Evolutionary conservation across 2,797 vertebrate species (phyloP), one percentile per base, ranked within the genome.

Genomic region (Takifugu ocellatus): DNA sequence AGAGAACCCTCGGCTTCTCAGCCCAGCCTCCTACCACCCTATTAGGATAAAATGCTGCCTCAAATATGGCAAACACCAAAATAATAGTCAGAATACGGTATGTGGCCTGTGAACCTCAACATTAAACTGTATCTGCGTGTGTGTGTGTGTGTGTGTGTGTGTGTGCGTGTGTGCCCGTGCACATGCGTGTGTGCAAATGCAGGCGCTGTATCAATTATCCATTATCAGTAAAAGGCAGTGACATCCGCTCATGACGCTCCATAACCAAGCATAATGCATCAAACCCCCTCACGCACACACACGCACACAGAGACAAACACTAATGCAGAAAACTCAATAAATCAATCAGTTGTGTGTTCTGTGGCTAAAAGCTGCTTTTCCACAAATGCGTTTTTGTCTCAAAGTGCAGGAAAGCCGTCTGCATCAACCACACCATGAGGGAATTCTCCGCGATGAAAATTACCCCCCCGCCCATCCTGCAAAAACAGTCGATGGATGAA

Each of bases 311-410:
- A 46, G n/a, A 46, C 46, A 48, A 58, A 76, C 74, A 27, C 70
- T 85, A 86, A 86, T 85, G 85, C 74, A 72, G 72, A 72, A 75
- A 81, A 83, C 63, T 72, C 79, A 74, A 83, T 84, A 81, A 86
- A 86, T 87, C 84, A 80, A 83, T 88, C 79, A 49, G 61, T 25
- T 59, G 54, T 46, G 75, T 62, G 59, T 78, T 79, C 54, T 73
- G 66, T 16, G 25, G 76, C 82, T 84, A 78, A 85, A 79, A 85
- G 86, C 78, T 63, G 56, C 77, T 81, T 85, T 79, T 85, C 51
- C 75, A 71, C 61, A 86, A 87, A 85, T 75, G 81, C 75, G 74
- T 85, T 82, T 48, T 82, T 64, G 71, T 68, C 69, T 77, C 25
- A 82, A 78, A 88, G 85, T 81, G 83, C 79, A 79, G 66, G 62